These are phyloP conservation scores for Oriolus oriolus DNA, from an alignment of 2,113 vertebrate species.

Conservation along the genomic window DNA sequence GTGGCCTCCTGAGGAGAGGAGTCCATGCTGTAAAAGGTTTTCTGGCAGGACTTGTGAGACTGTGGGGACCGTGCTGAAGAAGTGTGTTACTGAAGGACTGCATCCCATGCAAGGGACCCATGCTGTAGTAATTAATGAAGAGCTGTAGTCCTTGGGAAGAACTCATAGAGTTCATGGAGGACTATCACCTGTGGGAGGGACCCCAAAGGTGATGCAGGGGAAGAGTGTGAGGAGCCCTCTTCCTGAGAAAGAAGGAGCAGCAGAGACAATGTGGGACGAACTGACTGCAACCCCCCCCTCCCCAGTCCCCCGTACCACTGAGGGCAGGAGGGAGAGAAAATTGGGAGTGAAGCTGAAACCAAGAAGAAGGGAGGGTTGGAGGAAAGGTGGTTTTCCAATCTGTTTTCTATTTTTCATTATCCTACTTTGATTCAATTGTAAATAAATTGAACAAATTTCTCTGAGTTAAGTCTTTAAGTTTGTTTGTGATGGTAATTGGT, in stretches of 20 bases:
- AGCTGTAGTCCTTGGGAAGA: neutral
- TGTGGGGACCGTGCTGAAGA: neutral
- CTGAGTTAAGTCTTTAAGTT: neutral
- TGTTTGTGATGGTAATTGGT: neutral
- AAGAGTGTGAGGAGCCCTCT: neutral
- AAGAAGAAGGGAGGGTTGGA: neutral
- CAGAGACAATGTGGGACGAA: neutral
- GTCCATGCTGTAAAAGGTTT: neutral
- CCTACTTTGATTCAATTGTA: neutral
- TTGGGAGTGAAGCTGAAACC: rapidly evolving
- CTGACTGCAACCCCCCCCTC: neutral
- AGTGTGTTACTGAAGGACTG: neutral
- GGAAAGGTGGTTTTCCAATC: neutral
- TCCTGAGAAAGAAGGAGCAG: neutral
- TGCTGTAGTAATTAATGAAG: neutral
- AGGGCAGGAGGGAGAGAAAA: neutral
- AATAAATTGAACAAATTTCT: neutral
- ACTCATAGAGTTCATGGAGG: neutral
- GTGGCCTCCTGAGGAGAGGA: neutral
- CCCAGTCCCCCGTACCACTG: rapidly evolving
- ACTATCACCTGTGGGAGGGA: neutral
- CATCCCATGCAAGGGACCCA: neutral
- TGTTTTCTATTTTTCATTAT: neutral
- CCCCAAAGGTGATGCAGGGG: neutral
- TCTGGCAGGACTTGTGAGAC: neutral